These are phyloP conservation scores for Masticophis lateralis DNA, from an alignment of 2,797 vertebrate genomes.

Conservation along the genomic window DNA sequence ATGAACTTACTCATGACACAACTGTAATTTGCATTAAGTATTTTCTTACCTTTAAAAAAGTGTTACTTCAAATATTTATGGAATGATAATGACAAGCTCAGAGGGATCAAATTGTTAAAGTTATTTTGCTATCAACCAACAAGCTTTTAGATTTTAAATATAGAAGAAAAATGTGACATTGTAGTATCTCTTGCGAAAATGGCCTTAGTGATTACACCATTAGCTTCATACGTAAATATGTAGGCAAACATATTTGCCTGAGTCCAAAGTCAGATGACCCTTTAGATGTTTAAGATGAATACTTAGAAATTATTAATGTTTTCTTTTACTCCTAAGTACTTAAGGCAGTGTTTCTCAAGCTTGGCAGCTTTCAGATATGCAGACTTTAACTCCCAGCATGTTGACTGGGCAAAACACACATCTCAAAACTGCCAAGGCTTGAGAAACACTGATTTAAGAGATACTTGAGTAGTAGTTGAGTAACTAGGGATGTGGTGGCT, in stretches of 20 bases:
- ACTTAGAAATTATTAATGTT: not conserved
- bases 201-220: not conserved
- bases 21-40: not conserved
- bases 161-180: not conserved
- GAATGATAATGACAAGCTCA: not conserved
- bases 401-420: not conserved
- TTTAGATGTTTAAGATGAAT: not conserved
- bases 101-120: not conserved
- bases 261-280: not conserved
- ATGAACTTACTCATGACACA: not conserved
- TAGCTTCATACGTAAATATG: not conserved
- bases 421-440: not conserved
- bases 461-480: not conserved
- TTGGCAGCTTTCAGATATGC: not conserved
- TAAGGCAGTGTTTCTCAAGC: not conserved
- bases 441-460: not conserved
- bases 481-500: too few relatives aligned
- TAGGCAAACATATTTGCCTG: not conserved
- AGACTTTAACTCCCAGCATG: not conserved
- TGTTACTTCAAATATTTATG: not conserved
- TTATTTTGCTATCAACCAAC: not conserved
- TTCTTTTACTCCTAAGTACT: not conserved
- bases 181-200: not conserved
- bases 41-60: not conserved
- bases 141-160: not conserved